A percentile compares a stretch with the other conserved stretches of the same genome.
Evolutionary conservation across 2,888 invertebrate genomes (phyloP).

Genomic region (Yponomeuta plumbellus): DNA sequence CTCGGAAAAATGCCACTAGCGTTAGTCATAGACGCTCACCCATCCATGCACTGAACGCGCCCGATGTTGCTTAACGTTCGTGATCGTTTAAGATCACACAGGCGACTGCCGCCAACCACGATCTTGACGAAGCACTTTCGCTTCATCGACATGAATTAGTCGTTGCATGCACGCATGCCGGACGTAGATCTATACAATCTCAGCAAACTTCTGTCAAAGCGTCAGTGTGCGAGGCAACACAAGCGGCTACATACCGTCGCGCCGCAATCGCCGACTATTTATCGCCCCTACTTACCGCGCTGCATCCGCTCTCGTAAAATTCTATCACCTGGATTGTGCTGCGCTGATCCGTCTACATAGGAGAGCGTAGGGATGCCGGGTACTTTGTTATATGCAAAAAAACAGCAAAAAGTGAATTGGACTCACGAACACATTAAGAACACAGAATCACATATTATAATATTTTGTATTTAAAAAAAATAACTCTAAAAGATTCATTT

Average conservation of each 20-base stretch:
- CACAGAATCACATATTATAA: not conserved
- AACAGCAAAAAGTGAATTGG: not conserved
- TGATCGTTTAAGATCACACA: too few relatives aligned
- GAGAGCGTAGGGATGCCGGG: conserved; percentile 5
- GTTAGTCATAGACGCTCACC: too few relatives aligned
- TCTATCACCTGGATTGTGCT: conserved; percentile 67
- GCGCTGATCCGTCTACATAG: conserved; percentile 50
- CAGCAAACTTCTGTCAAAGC: not conserved
- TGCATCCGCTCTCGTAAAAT: conserved; percentile 69
- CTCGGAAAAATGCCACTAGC: too few relatives aligned
- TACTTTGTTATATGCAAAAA: not conserved
- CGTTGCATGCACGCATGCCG: too few relatives aligned
- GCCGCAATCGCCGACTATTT: conserved; percentile 41
- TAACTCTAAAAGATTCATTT: too few relatives aligned
- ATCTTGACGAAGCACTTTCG: too few relatives aligned
- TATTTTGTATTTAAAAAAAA: not conserved
- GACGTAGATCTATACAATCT: too few relatives aligned
- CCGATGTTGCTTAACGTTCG: too few relatives aligned
- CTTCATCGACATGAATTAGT: too few relatives aligned
- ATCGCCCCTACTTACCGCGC: conserved; percentile 63
- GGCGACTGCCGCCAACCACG: too few relatives aligned
- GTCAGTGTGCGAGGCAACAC: not conserved
- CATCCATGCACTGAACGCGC: too few relatives aligned
- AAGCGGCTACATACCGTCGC: conserved; percentile 9
- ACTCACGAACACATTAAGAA: not conserved